phyloP scores from a whole-genome alignment of 2,888 invertebrate genomes.

The Mycalesis mineus region DNA sequence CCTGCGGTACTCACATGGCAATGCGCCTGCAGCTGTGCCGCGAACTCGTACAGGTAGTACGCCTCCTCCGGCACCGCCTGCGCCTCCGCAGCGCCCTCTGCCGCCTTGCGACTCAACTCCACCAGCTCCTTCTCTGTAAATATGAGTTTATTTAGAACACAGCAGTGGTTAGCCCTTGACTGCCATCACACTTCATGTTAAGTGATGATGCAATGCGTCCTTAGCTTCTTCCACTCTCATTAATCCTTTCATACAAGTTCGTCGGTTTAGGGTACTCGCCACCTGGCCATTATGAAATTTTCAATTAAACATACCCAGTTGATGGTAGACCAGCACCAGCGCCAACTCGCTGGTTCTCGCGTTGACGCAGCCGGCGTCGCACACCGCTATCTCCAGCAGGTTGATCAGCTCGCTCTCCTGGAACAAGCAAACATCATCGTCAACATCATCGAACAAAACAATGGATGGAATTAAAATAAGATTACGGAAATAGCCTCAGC shows the following conservation, averaged over 20 bases:
- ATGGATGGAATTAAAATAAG: too few relatives aligned
- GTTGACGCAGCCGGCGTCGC: conserved; percentile 86
- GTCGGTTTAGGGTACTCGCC: too few relatives aligned
- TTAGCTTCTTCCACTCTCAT: too few relatives aligned
- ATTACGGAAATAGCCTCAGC: too few relatives aligned
- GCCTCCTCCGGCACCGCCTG: conserved; percentile 60
- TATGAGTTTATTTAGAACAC: too few relatives aligned
- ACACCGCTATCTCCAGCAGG: conserved; percentile 85
- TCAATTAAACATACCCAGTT: conserved; percentile 78
- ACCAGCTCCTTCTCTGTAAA: conserved; percentile 53
- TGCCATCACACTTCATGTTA: too few relatives aligned
- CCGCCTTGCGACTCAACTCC: conserved; percentile 40
- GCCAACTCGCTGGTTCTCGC: conserved; percentile 86
- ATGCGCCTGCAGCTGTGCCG: conserved; percentile 83
- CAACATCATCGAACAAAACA: too few relatives aligned
- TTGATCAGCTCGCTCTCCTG: conserved; percentile 81
- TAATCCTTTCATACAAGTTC: too few relatives aligned
- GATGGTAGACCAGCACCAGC: conserved; percentile 82
- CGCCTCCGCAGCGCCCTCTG: conserved; percentile 22
- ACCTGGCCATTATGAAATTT: too few relatives aligned
- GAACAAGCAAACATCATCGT: neutral
- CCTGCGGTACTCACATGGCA: conserved; percentile 86
- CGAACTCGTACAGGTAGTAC: conserved; percentile 82
- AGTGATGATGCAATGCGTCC: too few relatives aligned
- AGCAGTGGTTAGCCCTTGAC: too few relatives aligned